Base-by-base conservation (phyloP, 1,140 invertebrate species). In the Drosophila sp. region DNA sequence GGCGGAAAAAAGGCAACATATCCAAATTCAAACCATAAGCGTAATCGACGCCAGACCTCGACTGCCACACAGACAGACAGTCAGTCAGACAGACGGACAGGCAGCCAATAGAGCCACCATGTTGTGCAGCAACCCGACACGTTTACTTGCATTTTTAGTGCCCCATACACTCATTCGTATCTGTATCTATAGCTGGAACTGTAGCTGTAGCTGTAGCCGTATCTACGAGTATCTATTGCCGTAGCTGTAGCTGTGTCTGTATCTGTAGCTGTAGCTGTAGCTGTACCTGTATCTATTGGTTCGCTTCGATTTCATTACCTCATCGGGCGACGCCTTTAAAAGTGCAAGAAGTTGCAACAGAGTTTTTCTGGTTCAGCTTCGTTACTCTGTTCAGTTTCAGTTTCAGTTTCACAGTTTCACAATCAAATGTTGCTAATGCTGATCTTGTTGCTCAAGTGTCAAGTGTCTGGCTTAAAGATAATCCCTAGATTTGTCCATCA, bases 301-400 rank as follows among this genome's bases (percentile, higher is more conserved):
- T 73, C 46, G 73, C 46, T 67, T 76, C 83, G 76, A 89, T 89
- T 79, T 67, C 83, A 83, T 87, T 89, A 87, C 79, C 84, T 87
- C 84, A 89, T 83, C 79, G 79, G 58, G 38, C 69, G 57, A 66
- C 83, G 76, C 82, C 83, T 87, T 76, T 67, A 80, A 78, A 70
- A 86, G 65, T 75, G 63, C 75, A 61, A 86, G 82, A 82, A 72
- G 75, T 87, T 81, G 78, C 82, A 86, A 89, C 66, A 86, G 78
- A 54, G 29, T 25, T 43, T 66, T 53, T 36, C 62, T 63, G 72
- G 59, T 87, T 81, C 77, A 48, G 67, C 83, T 89, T 76, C 18
- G 48, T 36, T 89, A 83, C 78, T 56, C 38, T 48, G 27, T 36
- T 56, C 64, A 50, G 61, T 86, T 78, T 21, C 21, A 21, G 21